These are phyloP conservation scores for Lytechinus pictus DNA, from an alignment of 35 echinoderm and acorn worm genomes.

Conservation along the genomic window DNA sequence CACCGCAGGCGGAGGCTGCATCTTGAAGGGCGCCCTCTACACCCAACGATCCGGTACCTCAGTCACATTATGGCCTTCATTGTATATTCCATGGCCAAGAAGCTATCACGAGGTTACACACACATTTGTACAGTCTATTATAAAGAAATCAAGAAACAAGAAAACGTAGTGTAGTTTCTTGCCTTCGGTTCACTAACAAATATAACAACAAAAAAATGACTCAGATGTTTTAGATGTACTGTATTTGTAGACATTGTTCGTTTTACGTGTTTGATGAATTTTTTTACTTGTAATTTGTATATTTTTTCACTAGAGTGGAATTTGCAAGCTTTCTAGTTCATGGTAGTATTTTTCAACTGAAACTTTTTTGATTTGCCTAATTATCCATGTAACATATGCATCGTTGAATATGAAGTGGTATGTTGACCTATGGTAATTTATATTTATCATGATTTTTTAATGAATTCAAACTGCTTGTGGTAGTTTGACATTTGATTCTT, in stretches of 20 bases:
- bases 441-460: conserved; percentile 9
- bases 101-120: conserved; percentile 50
- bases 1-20: conserved; percentile 19
- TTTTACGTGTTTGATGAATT: conserved; percentile 44
- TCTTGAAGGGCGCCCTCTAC: conserved; percentile 37
- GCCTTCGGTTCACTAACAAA: conserved; percentile 39
- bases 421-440: neutral
- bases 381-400: neutral
- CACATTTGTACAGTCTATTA: conserved; percentile 32
- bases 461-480: neutral
- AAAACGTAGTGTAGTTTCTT: conserved; percentile 53
- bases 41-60: neutral
- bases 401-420: neutral
- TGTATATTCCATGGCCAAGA: conserved; percentile 54
- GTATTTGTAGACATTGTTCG: conserved; percentile 50
- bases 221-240: conserved; percentile 44
- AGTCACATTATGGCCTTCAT: conserved; percentile 51
- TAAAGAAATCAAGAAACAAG: neutral
- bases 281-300: conserved; percentile 58
- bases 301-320: conserved; percentile 48
- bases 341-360: conserved; percentile 13
- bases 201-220: neutral
- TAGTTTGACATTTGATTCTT: neutral
- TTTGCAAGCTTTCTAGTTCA: conserved; percentile 52
- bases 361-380: neutral